These are phyloP conservation scores for Ascidia mentula DNA, from an alignment of 23 tunicate genomes.

Conservation along the genomic window DNA sequence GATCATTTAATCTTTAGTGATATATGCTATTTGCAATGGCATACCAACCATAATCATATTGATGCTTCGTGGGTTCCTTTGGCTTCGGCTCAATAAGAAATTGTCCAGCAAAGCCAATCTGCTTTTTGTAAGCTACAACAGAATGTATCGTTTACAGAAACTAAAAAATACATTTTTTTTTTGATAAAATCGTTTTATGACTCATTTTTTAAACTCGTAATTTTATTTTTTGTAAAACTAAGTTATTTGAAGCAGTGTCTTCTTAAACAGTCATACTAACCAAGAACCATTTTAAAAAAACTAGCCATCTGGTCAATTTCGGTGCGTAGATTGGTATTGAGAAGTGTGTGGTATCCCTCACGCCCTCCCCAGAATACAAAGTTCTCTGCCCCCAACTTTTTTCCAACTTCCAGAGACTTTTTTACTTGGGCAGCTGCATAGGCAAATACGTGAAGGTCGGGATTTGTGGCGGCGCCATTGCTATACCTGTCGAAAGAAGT, in stretches of 20 bases:
- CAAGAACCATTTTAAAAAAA: slow-evolving; percentile 93
- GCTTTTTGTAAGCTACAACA: slow-evolving; percentile 75
- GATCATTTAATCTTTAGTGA: too few relatives aligned
- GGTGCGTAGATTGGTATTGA: slow-evolving; percentile 77
- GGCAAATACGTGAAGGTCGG: slow-evolving; percentile 81
- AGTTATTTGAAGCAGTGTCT: too few relatives aligned
- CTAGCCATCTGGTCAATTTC: slow-evolving; percentile 91
- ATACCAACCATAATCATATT: slow-evolving; percentile 90
- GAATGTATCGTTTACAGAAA: not conserved
- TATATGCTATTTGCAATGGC: too few relatives aligned
- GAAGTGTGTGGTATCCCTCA: slow-evolving; percentile 85
- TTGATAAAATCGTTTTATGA: too few relatives aligned
- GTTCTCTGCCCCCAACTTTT: slow-evolving; percentile 89
- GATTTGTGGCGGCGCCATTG: slow-evolving; percentile 91
- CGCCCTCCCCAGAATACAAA: slow-evolving; percentile 98
- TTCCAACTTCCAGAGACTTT: slow-evolving; percentile 77
- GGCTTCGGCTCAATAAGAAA: slow-evolving; percentile 94
- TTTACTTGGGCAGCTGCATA: slow-evolving; percentile 96
- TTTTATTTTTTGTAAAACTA: too few relatives aligned
- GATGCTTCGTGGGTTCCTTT: slow-evolving; percentile 93
- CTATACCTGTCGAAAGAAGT: too few relatives aligned
- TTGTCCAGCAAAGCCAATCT: slow-evolving; percentile 91
- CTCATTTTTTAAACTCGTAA: too few relatives aligned
- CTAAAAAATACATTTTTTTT: too few relatives aligned
- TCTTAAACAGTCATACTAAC: slow-evolving; percentile 28